A percentile compares a stretch with the other conserved stretches of the same genome.
Conservation (phyloP, 2,113 vertebrate genomes). For the Holacanthus passer region DNA sequence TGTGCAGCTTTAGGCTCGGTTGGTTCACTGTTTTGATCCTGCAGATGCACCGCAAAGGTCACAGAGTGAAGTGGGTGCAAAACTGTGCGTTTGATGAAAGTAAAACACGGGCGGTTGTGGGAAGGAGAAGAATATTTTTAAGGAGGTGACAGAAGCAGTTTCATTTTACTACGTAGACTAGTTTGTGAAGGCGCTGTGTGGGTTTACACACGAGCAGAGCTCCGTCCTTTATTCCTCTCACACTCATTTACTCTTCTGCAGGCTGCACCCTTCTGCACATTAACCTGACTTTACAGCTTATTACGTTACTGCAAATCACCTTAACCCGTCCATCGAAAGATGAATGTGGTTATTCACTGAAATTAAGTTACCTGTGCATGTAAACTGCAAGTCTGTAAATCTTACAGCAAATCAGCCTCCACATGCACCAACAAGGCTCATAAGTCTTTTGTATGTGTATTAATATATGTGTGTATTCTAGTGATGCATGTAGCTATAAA, state of each 20-base stretch:
- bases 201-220: neutral
- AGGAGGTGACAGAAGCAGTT: neutral
- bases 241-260: neutral
- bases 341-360: no score
- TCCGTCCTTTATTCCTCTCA: neutral
- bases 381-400: no score
- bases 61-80: neutral
- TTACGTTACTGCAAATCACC: no score
- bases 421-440: no score
- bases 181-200: neutral
- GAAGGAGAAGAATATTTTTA: neutral
- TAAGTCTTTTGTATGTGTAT: no score
- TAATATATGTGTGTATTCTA: no score
- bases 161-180: neutral
- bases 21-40: constrained; percentile 21
- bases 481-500: neutral
- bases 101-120: constrained; percentile 4
- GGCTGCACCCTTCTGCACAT: no score
- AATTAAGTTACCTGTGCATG: no score
- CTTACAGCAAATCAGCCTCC: no score
- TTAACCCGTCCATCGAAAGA: no score
- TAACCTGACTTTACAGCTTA: no score
- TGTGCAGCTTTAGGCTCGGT: constrained; percentile 26
- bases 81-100: constrained; percentile 22
- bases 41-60: constrained; percentile 40